These are phyloP conservation scores for Halcyon chelicuti DNA, from an alignment of 2,797 vertebrate species.

Conservation along the genomic window DNA sequence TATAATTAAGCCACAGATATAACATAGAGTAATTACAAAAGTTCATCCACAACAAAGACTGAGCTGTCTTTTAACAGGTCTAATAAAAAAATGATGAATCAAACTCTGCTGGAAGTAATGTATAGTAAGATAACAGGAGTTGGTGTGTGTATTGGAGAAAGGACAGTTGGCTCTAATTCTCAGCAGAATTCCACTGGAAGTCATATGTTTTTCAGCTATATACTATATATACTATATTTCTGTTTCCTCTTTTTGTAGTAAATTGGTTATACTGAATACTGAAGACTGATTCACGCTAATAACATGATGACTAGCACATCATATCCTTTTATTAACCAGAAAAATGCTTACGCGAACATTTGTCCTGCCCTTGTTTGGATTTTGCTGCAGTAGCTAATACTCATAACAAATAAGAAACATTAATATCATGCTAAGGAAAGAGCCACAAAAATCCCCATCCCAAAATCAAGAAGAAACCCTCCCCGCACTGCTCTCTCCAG, in stretches of 20 bases:
- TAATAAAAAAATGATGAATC: background rate
- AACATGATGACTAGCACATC: background rate
- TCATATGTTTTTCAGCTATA: background rate
- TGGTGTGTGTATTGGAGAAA: background rate
- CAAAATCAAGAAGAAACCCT: background rate
- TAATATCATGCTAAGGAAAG: background rate
- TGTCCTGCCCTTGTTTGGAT: background rate
- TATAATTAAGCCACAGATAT: conserved; percentile 19
- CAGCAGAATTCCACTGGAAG: background rate
- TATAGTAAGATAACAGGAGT: background rate
- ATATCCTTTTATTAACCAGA: background rate
- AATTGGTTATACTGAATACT: background rate
- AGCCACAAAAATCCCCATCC: background rate
- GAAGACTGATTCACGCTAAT: background rate
- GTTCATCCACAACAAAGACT: background rate
- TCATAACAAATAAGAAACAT: background rate
- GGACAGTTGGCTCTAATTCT: background rate
- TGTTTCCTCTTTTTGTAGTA: background rate
- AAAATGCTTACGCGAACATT: background rate
- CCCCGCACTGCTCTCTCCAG: accelerated
- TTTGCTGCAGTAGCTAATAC: background rate
- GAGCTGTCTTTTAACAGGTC: background rate
- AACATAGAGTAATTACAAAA: background rate
- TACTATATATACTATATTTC: background rate
- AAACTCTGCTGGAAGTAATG: background rate